phyloP scores from a whole-genome alignment of 2,888 invertebrate species.

The Sycophila texana region DNA sequence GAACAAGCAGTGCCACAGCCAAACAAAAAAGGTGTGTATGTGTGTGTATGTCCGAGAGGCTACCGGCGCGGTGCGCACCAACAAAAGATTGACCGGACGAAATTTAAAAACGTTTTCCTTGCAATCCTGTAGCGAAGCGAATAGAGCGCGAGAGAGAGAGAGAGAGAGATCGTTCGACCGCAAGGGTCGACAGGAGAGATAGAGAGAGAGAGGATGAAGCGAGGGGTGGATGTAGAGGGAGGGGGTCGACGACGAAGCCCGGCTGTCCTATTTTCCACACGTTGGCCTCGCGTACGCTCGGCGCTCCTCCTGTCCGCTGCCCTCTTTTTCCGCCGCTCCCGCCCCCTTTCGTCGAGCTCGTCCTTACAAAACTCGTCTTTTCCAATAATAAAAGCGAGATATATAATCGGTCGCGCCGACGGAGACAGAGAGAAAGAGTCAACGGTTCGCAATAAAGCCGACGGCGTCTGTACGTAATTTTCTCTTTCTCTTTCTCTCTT shows the following conservation, averaged over 20 bases:
- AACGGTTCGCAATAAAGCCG: conserved; percentile 33
- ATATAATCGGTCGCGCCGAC: not conserved
- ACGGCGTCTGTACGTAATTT: not conserved
- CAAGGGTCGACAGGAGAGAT: too few relatives aligned
- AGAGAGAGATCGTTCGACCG: not conserved
- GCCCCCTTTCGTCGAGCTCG: conserved; percentile 9
- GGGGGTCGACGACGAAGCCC: not conserved
- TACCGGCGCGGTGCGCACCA: too few relatives aligned
- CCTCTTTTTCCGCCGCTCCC: conserved; percentile 5
- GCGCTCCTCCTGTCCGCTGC: conserved; percentile 7
- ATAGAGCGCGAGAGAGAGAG: not conserved
- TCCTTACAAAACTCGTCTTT: conserved; percentile 36
- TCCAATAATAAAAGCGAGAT: conserved; percentile 37
- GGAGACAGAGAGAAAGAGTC: conserved; percentile 9
- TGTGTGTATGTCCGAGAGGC: too few relatives aligned
- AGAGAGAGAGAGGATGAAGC: too few relatives aligned
- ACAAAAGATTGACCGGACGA: conserved; percentile 9
- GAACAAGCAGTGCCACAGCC: too few relatives aligned
- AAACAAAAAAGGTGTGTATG: too few relatives aligned
- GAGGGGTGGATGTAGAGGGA: too few relatives aligned
- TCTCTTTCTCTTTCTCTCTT: not conserved
- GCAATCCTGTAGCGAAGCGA: not conserved
- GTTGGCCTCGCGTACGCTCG: conserved; percentile 20
- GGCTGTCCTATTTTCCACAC: conserved; percentile 48
- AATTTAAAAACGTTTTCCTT: conserved; percentile 41